Conservation (phyloP, 2,797 vertebrate genomes). For the Parambassis ranga region DNA sequence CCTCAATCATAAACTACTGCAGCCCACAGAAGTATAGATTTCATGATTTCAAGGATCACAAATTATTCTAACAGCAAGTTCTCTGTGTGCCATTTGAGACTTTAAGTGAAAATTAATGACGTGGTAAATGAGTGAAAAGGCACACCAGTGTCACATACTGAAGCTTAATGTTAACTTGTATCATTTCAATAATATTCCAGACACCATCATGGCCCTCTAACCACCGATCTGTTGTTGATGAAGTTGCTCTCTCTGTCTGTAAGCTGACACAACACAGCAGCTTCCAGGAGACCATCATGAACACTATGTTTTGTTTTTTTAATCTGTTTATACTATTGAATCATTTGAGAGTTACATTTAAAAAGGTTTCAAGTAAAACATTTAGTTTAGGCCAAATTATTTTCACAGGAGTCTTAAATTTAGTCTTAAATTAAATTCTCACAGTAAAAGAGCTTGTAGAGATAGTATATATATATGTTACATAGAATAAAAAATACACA, state of each 20-base stretch:
- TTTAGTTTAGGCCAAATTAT: no score
- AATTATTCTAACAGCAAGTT: constrained; percentile 35
- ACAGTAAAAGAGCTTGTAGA: no score
- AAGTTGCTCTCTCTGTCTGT: constrained; percentile 8
- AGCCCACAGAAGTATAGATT: constrained; percentile 15
- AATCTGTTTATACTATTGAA: no score
- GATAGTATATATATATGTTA: no score
- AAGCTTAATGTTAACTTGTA: constrained; percentile 42
- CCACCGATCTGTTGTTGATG: constrained; percentile 28
- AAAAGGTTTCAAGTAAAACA: no score
- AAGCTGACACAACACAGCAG: neutral
- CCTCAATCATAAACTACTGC: constrained; percentile 3
- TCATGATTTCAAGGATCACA: constrained; percentile 55
- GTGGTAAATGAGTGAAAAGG: constrained; percentile 57
- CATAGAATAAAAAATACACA: no score
- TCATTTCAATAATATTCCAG: constrained; percentile 34
- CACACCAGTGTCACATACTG: constrained; percentile 27
- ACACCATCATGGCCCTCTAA: neutral
- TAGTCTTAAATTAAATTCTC: no score
- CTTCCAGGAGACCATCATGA: neutral
- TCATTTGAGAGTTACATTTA: neutral
- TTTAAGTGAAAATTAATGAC: constrained; percentile 58
- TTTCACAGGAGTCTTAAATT: no score
- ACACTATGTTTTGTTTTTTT: neutral
- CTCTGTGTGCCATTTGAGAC: neutral